Conservation (phyloP, 2,888 invertebrate species). For the Leptopterna dolabrata region DNA sequence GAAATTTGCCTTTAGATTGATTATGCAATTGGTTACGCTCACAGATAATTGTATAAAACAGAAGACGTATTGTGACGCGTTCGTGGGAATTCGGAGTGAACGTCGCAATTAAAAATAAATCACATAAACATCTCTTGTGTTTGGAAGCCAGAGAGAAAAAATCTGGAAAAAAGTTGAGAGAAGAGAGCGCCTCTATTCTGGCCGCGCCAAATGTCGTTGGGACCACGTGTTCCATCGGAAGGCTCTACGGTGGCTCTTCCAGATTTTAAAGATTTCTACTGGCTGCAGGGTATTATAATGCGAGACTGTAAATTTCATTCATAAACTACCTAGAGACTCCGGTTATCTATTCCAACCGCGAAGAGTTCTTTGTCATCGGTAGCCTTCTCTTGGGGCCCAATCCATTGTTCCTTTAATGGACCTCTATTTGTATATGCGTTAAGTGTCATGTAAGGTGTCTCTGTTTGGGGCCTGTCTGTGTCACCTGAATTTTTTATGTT, state of each 20-base stretch:
- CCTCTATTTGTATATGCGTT: neutral
- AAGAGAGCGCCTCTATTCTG: neutral
- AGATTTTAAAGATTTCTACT: too few relatives aligned
- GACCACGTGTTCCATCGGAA: neutral
- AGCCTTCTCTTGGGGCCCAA: neutral
- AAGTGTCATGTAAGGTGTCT: neutral
- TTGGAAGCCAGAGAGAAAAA: neutral
- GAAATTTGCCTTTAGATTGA: too few relatives aligned
- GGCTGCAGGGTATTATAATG: neutral
- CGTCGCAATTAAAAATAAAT: too few relatives aligned
- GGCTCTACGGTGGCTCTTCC: neutral
- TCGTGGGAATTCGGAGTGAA: too few relatives aligned
- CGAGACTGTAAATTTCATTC: neutral
- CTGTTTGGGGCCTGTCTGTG: neutral
- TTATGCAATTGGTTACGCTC: too few relatives aligned
- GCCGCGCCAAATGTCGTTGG: neutral
- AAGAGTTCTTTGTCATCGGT: neutral
- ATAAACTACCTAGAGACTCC: neutral
- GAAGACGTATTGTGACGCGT: too few relatives aligned
- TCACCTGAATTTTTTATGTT: neutral
- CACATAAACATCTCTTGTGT: too few relatives aligned
- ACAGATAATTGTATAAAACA: too few relatives aligned
- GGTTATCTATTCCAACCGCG: neutral
- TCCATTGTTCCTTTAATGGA: constrained; percentile 4
- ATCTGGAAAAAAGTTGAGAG: neutral